Percentiles rank a stretch among this genome's conserved stretches.
Conservation (phyloP, 1,140 invertebrate genomes). For the Hyles euphorbiae region DNA sequence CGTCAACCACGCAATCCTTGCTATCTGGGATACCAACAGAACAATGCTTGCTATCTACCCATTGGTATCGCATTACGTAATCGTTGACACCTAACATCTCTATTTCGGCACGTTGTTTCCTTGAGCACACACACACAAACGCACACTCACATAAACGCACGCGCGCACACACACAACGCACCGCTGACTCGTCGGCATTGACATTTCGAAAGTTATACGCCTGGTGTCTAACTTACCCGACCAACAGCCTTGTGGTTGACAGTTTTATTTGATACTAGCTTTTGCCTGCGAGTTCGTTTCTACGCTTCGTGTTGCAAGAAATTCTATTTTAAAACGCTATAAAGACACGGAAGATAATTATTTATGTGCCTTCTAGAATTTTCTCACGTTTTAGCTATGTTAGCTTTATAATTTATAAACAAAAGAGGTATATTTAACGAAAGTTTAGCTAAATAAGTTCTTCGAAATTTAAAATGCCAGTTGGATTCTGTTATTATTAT, state of each 20-base stretch:
- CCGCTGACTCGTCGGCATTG: constrained; percentile 15
- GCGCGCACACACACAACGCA: neutral
- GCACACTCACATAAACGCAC: too few relatives aligned
- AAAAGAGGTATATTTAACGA: too few relatives aligned
- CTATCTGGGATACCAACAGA: constrained; percentile 46
- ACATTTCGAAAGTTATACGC: constrained; percentile 19
- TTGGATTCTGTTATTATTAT: too few relatives aligned
- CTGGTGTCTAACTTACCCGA: neutral
- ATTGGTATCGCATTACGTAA: constrained; percentile 53
- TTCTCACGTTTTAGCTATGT: neutral
- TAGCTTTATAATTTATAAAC: too few relatives aligned
- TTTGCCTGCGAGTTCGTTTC: too few relatives aligned
- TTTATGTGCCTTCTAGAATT: neutral
- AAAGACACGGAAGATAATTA: too few relatives aligned
- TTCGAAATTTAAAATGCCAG: too few relatives aligned
- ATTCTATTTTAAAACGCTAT: too few relatives aligned
- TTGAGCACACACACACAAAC: constrained; percentile 1
- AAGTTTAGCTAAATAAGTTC: too few relatives aligned
- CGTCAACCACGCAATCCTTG: constrained; percentile 11
- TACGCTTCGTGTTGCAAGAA: too few relatives aligned
- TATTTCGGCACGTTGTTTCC: constrained; percentile 30
- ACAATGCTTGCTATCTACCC: constrained; percentile 53
- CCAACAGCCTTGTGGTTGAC: too few relatives aligned
- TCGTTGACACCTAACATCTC: constrained; percentile 48
- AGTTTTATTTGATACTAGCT: too few relatives aligned